Base-by-base conservation (phyloP, 2,888 invertebrate genomes). In the Neoscelio sp. region DNA sequence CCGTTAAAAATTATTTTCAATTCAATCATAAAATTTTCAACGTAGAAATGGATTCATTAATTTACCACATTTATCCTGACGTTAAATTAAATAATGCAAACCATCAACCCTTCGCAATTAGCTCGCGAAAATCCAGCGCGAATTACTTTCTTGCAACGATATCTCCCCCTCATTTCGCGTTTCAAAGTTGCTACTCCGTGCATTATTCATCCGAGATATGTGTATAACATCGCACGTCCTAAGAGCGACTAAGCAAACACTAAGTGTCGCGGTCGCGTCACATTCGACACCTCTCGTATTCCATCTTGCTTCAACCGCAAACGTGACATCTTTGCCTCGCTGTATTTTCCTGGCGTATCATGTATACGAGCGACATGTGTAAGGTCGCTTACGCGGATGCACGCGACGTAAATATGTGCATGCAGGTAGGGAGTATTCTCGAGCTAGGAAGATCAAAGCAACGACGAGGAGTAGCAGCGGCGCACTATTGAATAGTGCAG, bases 191-290 rank as follows among this genome's bases (percentile, higher is more conserved):
- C 33, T n/a, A 62, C 38, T 67, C 38, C 48, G 65, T 28, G 58
- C 68, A 68, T 82, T 80, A 81, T 81, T 83, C 80, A 81, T 80
- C 70, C 75, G 58, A 48, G 62, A 64, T 74, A 67, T 40, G 64
- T 80, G 68, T 67, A 78, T 56, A 56, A 56, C 64, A 62, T 80
- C 42, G 52, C 64, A 64, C 73, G 64, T 73, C 23, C 68, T 64
- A 68, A 80, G 76, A 64, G 64, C 68, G 60, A 26, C 58, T 75
- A 70, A 54, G 54, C 62, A 75, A 75, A 71, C 71, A 75, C 74
- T 74, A 82, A 86, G 86, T 86, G 84, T 83, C 82, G 85, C 82
- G 82, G 82, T 81, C 80, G 84, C 83, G 85, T 85, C 85, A 83
- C 81, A 84, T 83, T 84, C 84, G 85, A 85, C 86, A 84, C 86